Evolutionary conservation across 2,113 vertebrate genomes (phyloP), one percentile per base, ranked within the genome.

Genomic region (Sylvicapra grimmia): DNA sequence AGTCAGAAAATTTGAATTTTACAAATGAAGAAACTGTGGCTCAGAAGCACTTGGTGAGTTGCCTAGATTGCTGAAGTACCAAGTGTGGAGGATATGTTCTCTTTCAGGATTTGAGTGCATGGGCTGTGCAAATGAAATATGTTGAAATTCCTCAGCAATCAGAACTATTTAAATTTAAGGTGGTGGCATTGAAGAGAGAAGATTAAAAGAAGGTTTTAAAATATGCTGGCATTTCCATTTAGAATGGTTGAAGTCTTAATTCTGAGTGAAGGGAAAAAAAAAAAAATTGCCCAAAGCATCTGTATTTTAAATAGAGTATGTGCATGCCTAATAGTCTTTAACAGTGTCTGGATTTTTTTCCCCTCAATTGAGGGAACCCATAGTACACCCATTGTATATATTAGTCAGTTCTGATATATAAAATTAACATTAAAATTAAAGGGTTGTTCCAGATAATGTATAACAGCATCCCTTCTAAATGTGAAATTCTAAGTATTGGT

Each of bases 191-290:
- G 83, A 56, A 51, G 54, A 92, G 63, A 93, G 68, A 86, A 93
- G 63, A 87, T 77, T 84, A 90, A 93, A 96, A n/a, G 59, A 91
- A 68, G 3, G 5, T 91, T 95, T 95, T 91, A 86, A 96, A 86
- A 84, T 68, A 54, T 29, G 29, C 54, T 89, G 3, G 29, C 6
- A 27, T 96, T 79, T 79, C 87, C 58, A 16, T 89, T 82, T 89
- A 61, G 89, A 40, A 54, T 90, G 29, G 12, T 65, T 97, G 49
- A 90, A 58, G 15, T 82, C 40, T 59, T 96, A 68, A 65, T 94
- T 95, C 40, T 88, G 59, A 90, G 21, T 88, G 29, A n/a, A 49
- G 29, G 33, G 49, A 19, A 31, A 29, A 65, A 47, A n/a, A n/a
- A 72, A 68, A 54, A 21, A 25, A 54, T 59, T 90, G 21, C 40